Percentiles rank a stretch among this genome's conserved stretches.
Evolutionary conservation across 2,113 vertebrate species (phyloP).

Genomic region (Notarius quadriscutis): DNA sequence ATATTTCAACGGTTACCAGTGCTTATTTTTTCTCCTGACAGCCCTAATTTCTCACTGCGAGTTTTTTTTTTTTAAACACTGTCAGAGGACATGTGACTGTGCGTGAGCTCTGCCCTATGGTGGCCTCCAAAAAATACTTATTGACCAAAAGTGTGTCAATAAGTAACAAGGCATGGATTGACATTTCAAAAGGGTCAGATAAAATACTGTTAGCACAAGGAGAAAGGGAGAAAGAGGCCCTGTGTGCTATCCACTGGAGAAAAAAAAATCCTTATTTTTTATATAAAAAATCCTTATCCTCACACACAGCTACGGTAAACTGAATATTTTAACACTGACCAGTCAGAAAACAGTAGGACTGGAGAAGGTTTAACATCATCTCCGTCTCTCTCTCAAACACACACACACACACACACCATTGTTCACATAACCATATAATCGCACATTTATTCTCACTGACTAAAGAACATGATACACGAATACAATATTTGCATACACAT

Average conservation of each 20-base stretch:
- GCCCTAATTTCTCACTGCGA: background rate
- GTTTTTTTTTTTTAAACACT: background rate
- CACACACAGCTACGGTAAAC: slow-evolving; percentile 16
- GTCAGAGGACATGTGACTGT: background rate
- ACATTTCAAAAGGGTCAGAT: background rate
- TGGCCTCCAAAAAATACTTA: background rate
- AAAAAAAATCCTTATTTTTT: slow-evolving; percentile 11
- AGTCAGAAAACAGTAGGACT: background rate
- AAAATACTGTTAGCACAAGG: slow-evolving; percentile 8
- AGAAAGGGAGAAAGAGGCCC: slow-evolving; percentile 17
- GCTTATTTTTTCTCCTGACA: background rate
- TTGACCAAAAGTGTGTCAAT: slow-evolving; percentile 6
- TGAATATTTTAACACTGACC: background rate
- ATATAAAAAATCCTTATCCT: slow-evolving; percentile 10
- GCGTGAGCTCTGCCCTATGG: background rate
- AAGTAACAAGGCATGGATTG: background rate
- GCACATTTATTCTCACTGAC: background rate
- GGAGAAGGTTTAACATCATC: background rate
- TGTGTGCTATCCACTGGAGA: background rate
- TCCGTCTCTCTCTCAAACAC: background rate
- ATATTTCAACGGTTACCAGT: background rate
- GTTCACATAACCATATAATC: background rate
- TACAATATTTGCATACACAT: background rate
- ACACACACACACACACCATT: background rate
- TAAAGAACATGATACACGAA: background rate